phyloP scores from a whole-genome alignment of 92 coral and sea anemone species.

The Blastomussa wellsi region DNA sequence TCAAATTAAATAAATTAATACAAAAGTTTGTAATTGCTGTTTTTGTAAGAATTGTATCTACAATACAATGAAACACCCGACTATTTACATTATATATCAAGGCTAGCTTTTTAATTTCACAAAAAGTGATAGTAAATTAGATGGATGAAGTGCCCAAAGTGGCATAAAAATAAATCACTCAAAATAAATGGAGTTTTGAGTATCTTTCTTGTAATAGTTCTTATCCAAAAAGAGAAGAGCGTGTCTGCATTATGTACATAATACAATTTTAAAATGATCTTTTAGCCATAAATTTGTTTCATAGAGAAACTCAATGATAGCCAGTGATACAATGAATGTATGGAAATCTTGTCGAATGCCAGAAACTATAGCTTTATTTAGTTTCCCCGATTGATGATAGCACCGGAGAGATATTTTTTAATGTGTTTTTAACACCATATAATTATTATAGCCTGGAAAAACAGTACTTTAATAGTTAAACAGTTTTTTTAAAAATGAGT shows the following conservation, averaged over 20 bases:
- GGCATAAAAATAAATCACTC: conserved; percentile 8
- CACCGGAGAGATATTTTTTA: not conserved
- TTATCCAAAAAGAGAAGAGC: not conserved
- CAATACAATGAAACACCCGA: conserved; percentile 33
- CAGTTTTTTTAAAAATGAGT: not conserved
- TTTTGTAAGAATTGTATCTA: conserved; percentile 21
- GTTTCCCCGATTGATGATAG: not conserved
- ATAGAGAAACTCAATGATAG: not conserved
- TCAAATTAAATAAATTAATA: conserved; percentile 12
- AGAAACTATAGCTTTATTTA: not conserved
- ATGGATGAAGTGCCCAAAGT: not conserved
- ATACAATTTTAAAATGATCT: conserved; percentile 5
- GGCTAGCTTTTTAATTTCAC: not conserved
- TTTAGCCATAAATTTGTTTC: not conserved
- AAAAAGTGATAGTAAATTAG: not conserved
- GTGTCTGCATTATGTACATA: not conserved
- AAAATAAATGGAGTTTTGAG: not conserved
- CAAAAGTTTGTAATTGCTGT: not conserved
- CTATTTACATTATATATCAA: conserved; percentile 16
- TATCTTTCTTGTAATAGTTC: not conserved
- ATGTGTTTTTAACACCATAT: conserved; percentile 26
- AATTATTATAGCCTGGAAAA: not conserved
- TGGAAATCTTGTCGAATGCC: not conserved
- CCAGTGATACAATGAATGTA: not conserved
- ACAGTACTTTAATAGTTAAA: not conserved